Conservation (phyloP, 2,797 vertebrate genomes). For the Sphenopsis melanotis region DNA sequence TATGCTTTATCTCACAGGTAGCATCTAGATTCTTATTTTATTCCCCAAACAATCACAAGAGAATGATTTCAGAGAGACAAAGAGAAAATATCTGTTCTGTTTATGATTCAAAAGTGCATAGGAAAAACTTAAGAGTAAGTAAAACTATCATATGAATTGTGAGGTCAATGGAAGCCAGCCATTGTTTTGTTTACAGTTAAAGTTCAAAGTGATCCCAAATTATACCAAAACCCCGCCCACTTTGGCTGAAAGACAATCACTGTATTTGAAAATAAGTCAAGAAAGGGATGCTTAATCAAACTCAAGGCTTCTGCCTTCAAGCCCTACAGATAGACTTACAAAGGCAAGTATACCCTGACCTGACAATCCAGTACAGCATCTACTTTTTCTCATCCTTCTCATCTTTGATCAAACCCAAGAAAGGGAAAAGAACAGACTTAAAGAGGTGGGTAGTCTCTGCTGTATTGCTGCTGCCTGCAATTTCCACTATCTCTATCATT, state of each 20-base stretch:
- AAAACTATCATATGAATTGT: neutral
- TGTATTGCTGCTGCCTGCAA: neutral
- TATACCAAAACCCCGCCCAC: neutral
- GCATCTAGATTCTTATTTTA: neutral
- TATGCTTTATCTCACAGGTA: neutral
- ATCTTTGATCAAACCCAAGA: neutral
- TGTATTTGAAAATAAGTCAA: neutral
- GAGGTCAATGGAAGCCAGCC: neutral
- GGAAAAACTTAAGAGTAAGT: neutral
- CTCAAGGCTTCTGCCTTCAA: neutral
- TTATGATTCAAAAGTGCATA: neutral
- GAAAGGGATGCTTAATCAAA: neutral
- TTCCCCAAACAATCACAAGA: neutral
- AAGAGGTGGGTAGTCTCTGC: neutral
- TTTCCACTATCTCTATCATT: neutral
- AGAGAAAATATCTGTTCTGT: neutral
- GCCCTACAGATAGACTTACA: neutral
- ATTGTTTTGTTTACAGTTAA: neutral
- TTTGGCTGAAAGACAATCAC: neutral
- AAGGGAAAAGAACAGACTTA: neutral
- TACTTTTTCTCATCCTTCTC: slow-evolving; percentile 6
- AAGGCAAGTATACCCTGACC: neutral
- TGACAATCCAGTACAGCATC: neutral
- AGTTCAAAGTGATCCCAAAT: neutral
- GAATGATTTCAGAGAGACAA: neutral